Evolutionary conservation across 2,113 vertebrate species (phyloP), one percentile per base, ranked within the genome.

Genomic region (Corythoichthys intestinalis): DNA sequence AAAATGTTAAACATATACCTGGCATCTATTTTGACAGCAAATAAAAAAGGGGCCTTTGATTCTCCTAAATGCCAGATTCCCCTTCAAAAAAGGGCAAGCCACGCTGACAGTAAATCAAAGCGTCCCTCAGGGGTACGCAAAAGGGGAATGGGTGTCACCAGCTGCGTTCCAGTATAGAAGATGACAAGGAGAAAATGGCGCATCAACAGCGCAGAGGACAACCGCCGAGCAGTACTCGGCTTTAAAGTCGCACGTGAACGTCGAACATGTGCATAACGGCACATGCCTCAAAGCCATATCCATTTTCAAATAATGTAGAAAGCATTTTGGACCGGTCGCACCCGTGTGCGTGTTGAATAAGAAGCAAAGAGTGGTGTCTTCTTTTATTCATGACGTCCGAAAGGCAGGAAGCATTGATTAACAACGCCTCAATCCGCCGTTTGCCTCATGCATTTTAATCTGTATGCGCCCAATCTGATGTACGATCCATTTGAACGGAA

Each of bases 151-250:
- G 65, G 67, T 86, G 71, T 90, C 83, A 80, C 70, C 71, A 83
- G 82, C 85, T 85, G 82, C 47, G 80, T 82, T 74, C 82, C 75
- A 72, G 75, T 85, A 90, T 79, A 71, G 79, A 73, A 84, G 88
- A 79, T 88, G 88, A 90, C 87, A 88, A 76, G 85, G 83, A 90
- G 87, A 90, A 90, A 89, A 91, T 86, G 84, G 78, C 75, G 65
- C 75, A 81, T 86, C 78, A 82, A 64, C 58, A 79, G 68, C 81
- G 75, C 48, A 72, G 64, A 67, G 67, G 84, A 82, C 79, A 76
- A 74, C 77, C 71, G 50, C 50, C 6, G 50, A 20, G 28, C 10
- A 28, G 6, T 2, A 60, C 1, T 3, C 37, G 2, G 37, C 58
- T 37, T 60, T 39, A 38, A 17, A 39, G 35, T 60, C 15, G 58